These are phyloP conservation scores for Lepeophtheirus nordmannii DNA, from an alignment of 2,888 invertebrate genomes.

Conservation along the genomic window DNA sequence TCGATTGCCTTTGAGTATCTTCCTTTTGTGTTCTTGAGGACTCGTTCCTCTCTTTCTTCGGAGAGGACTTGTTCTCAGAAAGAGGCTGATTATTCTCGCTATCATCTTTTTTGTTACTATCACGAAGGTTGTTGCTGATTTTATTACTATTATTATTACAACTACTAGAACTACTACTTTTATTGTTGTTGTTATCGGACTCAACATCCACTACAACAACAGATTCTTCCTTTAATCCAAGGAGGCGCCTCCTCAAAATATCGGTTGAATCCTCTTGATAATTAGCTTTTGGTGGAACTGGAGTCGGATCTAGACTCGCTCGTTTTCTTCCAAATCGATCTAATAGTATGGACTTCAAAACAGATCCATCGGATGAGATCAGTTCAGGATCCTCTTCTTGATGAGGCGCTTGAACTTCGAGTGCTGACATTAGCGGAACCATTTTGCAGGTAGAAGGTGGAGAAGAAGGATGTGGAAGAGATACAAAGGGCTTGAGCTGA, in stretches of 20 bases:
- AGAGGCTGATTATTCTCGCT: neutral
- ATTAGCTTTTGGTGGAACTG: conserved; percentile 1
- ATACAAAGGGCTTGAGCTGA: no score
- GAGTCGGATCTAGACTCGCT: neutral
- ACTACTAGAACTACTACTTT: neutral
- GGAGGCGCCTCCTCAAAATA: conserved; percentile 16
- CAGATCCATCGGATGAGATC: conserved; percentile 1
- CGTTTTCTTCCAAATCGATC: conserved; percentile 11
- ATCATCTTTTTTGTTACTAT: neutral
- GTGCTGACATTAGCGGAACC: conserved; percentile 21
- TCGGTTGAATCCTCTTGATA: conserved; percentile 2
- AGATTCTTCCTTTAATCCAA: conserved; percentile 1
- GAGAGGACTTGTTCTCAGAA: neutral
- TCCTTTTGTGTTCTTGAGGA: neutral
- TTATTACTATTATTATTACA: neutral
- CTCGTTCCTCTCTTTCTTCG: neutral
- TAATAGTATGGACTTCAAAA: conserved; percentile 11
- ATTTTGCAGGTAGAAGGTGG: neutral
- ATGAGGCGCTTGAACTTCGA: neutral
- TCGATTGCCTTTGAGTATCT: neutral
- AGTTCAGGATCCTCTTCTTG: neutral
- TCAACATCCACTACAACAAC: neutral
- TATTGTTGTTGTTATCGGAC: conserved; percentile 7
- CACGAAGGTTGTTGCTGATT: neutral
- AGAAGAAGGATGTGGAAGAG: neutral